Conservation (phyloP, 1,140 invertebrate species). For the Orchesella cincta region DNA sequence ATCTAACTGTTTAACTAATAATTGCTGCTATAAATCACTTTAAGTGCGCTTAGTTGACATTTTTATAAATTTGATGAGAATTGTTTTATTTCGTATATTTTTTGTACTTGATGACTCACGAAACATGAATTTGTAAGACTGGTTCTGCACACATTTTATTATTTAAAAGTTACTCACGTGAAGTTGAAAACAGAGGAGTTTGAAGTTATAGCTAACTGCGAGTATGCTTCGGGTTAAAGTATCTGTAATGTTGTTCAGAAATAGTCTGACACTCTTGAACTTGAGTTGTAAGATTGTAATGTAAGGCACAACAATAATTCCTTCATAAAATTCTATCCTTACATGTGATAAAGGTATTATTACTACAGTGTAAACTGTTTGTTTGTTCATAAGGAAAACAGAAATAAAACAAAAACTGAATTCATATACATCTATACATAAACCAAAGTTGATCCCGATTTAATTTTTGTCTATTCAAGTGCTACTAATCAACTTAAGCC, state of each 20-base stretch:
- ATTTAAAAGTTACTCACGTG: not conserved
- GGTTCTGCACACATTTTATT: not conserved
- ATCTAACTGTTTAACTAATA: not conserved
- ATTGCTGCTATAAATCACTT: not conserved
- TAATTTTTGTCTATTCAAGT: too few species aligned
- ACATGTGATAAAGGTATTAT: too few species aligned
- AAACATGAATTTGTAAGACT: not conserved
- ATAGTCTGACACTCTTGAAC: not conserved
- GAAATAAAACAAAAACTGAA: too few species aligned
- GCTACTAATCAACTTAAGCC: too few species aligned
- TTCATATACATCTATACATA: too few species aligned
- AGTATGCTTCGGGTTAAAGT: not conserved
- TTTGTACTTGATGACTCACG: not conserved
- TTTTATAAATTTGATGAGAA: not conserved
- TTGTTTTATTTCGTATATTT: not conserved
- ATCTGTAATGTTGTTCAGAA: not conserved
- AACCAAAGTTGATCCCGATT: too few species aligned
- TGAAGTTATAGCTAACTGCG: not conserved
- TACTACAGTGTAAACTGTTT: too few species aligned
- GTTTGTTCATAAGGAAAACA: too few species aligned
- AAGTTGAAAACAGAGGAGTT: not conserved
- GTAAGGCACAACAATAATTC: too few species aligned
- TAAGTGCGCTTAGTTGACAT: not conserved
- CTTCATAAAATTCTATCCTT: too few species aligned
- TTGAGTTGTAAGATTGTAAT: too few species aligned